Base-by-base conservation (phyloP, 2,113 vertebrate genomes). In the Cynopterus brachyotis region DNA sequence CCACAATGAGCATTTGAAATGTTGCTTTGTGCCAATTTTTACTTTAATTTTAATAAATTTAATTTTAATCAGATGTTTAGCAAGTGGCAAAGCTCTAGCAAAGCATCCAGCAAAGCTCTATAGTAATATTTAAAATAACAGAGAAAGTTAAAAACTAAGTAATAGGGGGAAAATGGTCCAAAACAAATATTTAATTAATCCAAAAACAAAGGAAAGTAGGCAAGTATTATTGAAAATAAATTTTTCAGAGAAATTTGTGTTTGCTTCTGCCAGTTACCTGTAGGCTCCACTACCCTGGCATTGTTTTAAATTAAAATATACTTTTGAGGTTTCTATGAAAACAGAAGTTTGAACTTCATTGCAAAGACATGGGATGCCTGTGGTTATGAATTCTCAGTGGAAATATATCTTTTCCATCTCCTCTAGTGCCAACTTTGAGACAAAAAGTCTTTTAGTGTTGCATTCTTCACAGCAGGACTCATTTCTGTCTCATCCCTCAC, bases 251-350 rank as follows among this genome's bases (percentile, higher is more conserved):
- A 85, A 82, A 95, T 67, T 59, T 80, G 16, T 75, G 16, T 89
- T 85, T 42, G 5, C 24, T 79, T 57, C 66, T 91, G 32, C 17
- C 9, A 75, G 75, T 78, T 96, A 60, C 32, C 35, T 60, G 16
- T 70, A 45, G 40, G 13, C 50, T 83, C 19, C 19, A 57, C 69
- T 72, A 95, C 40, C 30, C 35, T 81, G 82, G 32, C 60, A 72
- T 60, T n/a, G 2, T 62, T 91, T 95, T 96, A 88, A 95, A 91
- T 91, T 93, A 93, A 95, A 97, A 72, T 91, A 86, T 89, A 20
- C 53, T 76, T 93, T 69, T 45, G 32, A 81, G 62, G 30, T 67
- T 91, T 82, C 60, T 80, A 47, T 89, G 60, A 81, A 88, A 89
- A 94, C 45, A 69, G n/a, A 95, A 87, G 53, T 91, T 78, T 91